phyloP scores from a whole-genome alignment of 2,888 invertebrate genomes.

The Drosophila pseudotalamancana region DNA sequence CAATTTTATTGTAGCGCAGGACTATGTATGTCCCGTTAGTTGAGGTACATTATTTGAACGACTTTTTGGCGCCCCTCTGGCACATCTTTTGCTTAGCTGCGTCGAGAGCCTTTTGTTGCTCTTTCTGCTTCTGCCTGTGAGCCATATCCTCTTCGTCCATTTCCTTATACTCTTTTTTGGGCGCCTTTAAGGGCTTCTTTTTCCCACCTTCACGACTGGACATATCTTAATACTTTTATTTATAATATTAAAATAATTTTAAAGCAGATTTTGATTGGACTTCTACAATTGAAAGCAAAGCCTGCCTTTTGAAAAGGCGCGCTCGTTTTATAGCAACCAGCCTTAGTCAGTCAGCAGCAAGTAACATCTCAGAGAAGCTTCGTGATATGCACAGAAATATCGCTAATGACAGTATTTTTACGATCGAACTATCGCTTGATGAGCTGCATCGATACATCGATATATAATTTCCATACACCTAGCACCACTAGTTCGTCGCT shows the following conservation, averaged over 20 bases:
- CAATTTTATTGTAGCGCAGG: slow-evolving; percentile 47
- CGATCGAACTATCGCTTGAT: neutral
- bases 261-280: neutral
- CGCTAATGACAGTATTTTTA: too few relatives aligned
- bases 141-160: slow-evolving; percentile 91
- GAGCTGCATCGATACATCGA: slow-evolving; percentile 16
- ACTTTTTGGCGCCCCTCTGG: slow-evolving; percentile 21
- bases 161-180: slow-evolving; percentile 90
- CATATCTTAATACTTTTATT: slow-evolving; percentile 85
- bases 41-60: neutral
- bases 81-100: slow-evolving; percentile 91
- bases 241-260: neutral
- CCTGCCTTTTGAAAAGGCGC: neutral
- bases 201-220: slow-evolving; percentile 96
- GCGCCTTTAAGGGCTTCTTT: slow-evolving; percentile 96
- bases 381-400: neutral
- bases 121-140: slow-evolving; percentile 94
- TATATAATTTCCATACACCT: neutral
- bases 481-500: slow-evolving; percentile 51
- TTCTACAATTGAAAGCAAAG: neutral
- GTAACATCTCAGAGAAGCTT: neutral
- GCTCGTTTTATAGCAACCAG: neutral
- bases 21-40: neutral
- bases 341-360: slow-evolving; percentile 5
- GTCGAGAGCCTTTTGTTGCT: slow-evolving; percentile 93